A percentile compares a stretch with the other conserved stretches of the same genome.
These are phyloP conservation scores for Dryocosmus kuriphilus DNA, from an alignment of 2,888 invertebrate genomes.

Conservation along the genomic window DNA sequence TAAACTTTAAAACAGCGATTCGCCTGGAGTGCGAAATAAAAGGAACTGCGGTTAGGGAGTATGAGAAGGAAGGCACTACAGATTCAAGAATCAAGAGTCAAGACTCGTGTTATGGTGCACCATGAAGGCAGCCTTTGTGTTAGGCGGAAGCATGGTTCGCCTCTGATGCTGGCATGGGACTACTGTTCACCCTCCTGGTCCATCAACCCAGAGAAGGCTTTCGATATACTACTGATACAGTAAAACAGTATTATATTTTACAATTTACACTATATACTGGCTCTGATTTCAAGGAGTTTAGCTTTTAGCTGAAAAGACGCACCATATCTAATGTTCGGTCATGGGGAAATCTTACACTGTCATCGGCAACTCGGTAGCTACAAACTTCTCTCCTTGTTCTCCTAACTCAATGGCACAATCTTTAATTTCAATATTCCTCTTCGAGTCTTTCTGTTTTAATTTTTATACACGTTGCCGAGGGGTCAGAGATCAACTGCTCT, in stretches of 20 bases:
- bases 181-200: conserved; percentile 51
- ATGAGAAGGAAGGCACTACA: conserved; percentile 55
- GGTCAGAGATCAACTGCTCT: no score
- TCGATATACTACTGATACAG: conserved; percentile 54
- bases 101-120: conserved; percentile 42
- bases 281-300: conserved; percentile 10
- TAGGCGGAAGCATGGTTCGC: conserved; percentile 73
- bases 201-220: conserved; percentile 63
- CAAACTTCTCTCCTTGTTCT: neutral
- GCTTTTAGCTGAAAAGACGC: conserved; percentile 1
- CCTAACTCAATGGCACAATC: conserved; percentile 8
- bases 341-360: conserved; percentile 31
- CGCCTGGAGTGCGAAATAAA: neutral
- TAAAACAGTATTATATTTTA: neutral
- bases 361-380: conserved; percentile 18
- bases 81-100: conserved; percentile 9
- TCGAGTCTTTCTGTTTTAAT: neutral
- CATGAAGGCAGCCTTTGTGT: conserved; percentile 74
- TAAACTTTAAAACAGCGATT: conserved; percentile 28
- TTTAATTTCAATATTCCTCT: neutral
- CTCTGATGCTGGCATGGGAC: conserved; percentile 66
- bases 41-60: conserved; percentile 43
- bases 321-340: conserved; percentile 24
- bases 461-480: no score
- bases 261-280: neutral